Percentiles rank a stretch among this genome's conserved stretches.
These are phyloP conservation scores for Leptoteleia sp. DNA, from an alignment of 1,140 invertebrate species.

Conservation along the genomic window DNA sequence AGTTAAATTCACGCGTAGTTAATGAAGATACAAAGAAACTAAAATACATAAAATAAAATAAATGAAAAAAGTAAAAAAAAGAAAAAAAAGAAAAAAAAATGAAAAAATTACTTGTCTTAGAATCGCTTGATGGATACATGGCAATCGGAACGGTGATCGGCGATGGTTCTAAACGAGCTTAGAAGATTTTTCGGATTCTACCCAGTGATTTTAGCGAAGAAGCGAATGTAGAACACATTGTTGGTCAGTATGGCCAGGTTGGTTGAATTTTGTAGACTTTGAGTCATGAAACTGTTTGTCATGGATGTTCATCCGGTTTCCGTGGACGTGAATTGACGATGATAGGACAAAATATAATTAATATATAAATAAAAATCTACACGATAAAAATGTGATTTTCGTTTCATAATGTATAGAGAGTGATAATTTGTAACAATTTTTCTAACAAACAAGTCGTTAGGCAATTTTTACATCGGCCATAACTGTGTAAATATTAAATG, in stretches of 20 bases:
- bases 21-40: conserved; percentile 61
- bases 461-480: conserved; percentile 66
- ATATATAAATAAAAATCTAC: conserved; percentile 32
- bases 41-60: conserved; percentile 46
- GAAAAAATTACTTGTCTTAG: conserved; percentile 67
- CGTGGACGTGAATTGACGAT: conserved; percentile 33
- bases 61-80: conserved; percentile 16
- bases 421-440: conserved; percentile 67
- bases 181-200: conserved; percentile 62
- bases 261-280: conserved; percentile 64
- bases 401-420: conserved; percentile 65
- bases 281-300: conserved; percentile 67
- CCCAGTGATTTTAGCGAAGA: conserved; percentile 53
- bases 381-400: conserved; percentile 52
- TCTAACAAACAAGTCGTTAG: conserved; percentile 64
- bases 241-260: conserved; percentile 63
- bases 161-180: conserved; percentile 68
- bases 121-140: conserved; percentile 67
- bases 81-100: conserved; percentile 52
- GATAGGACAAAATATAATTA: conserved; percentile 47
- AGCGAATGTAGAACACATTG: conserved; percentile 60
- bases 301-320: conserved; percentile 57
- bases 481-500: conserved; percentile 67
- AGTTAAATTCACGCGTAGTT: conserved; percentile 66
- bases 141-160: conserved; percentile 59